These are phyloP conservation scores for Furnarius figulus DNA, from an alignment of 2,113 vertebrate genomes.

Conservation along the genomic window DNA sequence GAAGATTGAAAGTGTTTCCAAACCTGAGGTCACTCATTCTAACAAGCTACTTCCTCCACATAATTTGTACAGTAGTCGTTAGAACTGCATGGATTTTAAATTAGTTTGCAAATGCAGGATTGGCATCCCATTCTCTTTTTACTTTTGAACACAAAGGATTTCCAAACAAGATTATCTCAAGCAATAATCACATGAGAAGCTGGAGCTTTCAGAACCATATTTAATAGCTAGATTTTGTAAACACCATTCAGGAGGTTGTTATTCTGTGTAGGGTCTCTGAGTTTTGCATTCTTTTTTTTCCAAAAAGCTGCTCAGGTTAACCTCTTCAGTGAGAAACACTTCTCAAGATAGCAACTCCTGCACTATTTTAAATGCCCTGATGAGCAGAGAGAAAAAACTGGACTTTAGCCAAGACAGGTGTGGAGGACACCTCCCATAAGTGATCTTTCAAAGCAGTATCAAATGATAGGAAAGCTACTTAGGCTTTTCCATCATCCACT, in stretches of 20 bases:
- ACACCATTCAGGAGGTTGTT: background rate
- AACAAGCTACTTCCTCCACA: background rate
- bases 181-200: background rate
- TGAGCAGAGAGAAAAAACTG: background rate
- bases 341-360: background rate
- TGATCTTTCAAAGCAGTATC: background rate
- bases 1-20: background rate
- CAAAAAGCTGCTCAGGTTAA: background rate
- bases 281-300: background rate
- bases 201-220: background rate
- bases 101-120: background rate
- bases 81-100: background rate
- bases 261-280: background rate
- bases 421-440: background rate
- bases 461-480: background rate
- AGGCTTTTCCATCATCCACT: background rate
- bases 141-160: background rate
- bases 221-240: background rate
- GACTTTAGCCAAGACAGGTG: background rate
- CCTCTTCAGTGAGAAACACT: background rate
- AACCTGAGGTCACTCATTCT: background rate
- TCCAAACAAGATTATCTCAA: background rate
- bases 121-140: background rate
- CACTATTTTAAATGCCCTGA: background rate
- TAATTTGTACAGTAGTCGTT: background rate